A percentile compares a stretch with the other conserved stretches of the same genome.
phyloP scores from a whole-genome alignment of 2,888 invertebrate genomes.

The Frankliniella intonsa region DNA sequence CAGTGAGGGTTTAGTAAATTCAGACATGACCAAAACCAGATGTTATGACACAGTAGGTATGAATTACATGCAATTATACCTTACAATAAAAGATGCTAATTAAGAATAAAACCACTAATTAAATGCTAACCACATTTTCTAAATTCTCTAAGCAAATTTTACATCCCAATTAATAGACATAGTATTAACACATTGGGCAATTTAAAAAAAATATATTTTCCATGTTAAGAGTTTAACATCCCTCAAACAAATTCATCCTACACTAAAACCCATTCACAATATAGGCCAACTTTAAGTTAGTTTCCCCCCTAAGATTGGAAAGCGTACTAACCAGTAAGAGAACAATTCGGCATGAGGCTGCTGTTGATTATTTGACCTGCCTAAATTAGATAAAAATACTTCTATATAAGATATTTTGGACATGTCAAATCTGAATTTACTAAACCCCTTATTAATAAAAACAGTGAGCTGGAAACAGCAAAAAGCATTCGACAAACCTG shows the following conservation, averaged over 20 bases:
- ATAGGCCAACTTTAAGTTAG: background rate
- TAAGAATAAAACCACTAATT: background rate
- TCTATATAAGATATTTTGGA: background rate
- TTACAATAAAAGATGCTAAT: background rate
- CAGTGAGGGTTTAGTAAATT: background rate
- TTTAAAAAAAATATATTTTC: background rate
- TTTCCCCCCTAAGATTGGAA: background rate
- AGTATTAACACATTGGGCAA: background rate
- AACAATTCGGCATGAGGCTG: background rate
- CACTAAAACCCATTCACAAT: background rate
- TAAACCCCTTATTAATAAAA: background rate
- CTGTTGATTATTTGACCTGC: background rate
- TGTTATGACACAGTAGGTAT: background rate
- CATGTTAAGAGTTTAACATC: no score
- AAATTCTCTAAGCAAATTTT: background rate
- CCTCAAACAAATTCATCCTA: background rate
- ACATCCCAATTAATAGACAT: background rate
- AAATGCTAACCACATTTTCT: background rate
- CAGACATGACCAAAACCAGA: background rate
- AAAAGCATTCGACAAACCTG: background rate
- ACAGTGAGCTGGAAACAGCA: background rate
- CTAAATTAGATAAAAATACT: background rate
- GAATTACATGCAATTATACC: background rate
- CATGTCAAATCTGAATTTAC: background rate
- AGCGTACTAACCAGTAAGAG: slow-evolving; percentile 6